Percentiles rank a stretch among this genome's conserved stretches.
Conservation (phyloP, 2,113 vertebrate species). For the Phalacrocorax brasilianus region DNA sequence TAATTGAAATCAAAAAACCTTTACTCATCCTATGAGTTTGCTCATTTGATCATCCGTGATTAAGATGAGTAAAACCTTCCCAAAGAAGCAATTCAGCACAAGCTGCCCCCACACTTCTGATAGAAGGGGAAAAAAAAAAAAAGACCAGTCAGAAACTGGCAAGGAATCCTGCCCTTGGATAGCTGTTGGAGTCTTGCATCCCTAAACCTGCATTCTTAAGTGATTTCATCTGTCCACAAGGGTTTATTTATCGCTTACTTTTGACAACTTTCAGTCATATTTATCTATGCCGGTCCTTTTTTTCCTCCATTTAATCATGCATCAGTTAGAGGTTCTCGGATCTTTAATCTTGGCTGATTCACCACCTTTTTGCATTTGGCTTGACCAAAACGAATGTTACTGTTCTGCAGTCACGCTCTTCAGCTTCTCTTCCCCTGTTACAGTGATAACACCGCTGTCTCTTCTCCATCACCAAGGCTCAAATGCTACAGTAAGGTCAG, state of each 20-base stretch:
- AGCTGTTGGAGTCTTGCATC: background rate
- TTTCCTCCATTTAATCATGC: background rate
- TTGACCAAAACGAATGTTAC: background rate
- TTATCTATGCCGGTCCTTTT: background rate
- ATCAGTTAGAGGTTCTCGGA: background rate
- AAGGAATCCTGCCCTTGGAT: background rate
- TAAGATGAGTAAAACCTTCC: slow-evolving; percentile 32
- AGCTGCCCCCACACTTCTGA: slow-evolving; percentile 10
- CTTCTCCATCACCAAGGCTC: background rate
- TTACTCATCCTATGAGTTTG: slow-evolving; percentile 23
- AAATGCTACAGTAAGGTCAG: background rate
- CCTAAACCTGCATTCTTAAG: background rate
- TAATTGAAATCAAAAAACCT: slow-evolving; percentile 16
- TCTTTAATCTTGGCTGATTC: background rate
- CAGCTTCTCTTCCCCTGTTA: background rate
- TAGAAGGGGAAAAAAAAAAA: background rate
- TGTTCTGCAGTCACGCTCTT: background rate
- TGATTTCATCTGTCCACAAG: background rate
- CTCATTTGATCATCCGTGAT: slow-evolving; percentile 19
- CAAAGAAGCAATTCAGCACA: slow-evolving; percentile 40
- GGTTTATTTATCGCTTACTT: slow-evolving; percentile 19
- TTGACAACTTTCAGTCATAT: slow-evolving; percentile 40
- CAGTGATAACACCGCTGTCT: background rate
- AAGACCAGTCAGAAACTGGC: slow-evolving; percentile 20
- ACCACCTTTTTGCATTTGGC: background rate